These are phyloP conservation scores for Leucozona laternaria DNA, from an alignment of 2,888 invertebrate genomes.

Conservation along the genomic window DNA sequence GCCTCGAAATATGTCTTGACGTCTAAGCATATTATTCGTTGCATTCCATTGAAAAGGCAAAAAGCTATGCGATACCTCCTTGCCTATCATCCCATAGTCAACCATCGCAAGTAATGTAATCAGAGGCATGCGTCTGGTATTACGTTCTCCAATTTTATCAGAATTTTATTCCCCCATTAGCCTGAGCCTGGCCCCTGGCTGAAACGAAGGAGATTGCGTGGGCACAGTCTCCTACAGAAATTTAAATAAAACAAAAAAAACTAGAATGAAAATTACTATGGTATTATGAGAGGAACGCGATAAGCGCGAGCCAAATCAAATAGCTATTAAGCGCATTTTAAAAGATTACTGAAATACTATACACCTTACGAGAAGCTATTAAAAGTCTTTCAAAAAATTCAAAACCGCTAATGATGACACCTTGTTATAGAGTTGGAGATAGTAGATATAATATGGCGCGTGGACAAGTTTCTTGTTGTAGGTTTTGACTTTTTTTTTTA, in stretches of 20 bases:
- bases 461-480: slow-evolving; percentile 35
- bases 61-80: neutral
- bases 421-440: neutral
- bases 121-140: slow-evolving; percentile 50
- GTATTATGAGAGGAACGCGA: slow-evolving; percentile 19
- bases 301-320: slow-evolving; percentile 29
- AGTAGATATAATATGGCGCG: neutral
- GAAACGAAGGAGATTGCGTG: slow-evolving; percentile 14
- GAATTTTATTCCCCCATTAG: slow-evolving; percentile 45
- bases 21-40: slow-evolving; percentile 11
- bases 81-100: neutral
- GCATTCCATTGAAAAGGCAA: slow-evolving; percentile 35
- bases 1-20: slow-evolving; percentile 25
- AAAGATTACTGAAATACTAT: slow-evolving; percentile 16
- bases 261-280: neutral
- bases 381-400: neutral
- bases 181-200: neutral
- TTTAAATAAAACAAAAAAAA: neutral
- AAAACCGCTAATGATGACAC: slow-evolving; percentile 39
- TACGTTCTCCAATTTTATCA: slow-evolving; percentile 55
- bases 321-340: slow-evolving; percentile 38
- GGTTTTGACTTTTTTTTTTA: neutral
- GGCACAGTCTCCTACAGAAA: neutral
- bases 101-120: slow-evolving; percentile 23
- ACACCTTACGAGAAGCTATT: neutral